Evolutionary conservation across 2,113 vertebrate genomes (phyloP).

Genomic region (Coregonus clupeaformis): DNA sequence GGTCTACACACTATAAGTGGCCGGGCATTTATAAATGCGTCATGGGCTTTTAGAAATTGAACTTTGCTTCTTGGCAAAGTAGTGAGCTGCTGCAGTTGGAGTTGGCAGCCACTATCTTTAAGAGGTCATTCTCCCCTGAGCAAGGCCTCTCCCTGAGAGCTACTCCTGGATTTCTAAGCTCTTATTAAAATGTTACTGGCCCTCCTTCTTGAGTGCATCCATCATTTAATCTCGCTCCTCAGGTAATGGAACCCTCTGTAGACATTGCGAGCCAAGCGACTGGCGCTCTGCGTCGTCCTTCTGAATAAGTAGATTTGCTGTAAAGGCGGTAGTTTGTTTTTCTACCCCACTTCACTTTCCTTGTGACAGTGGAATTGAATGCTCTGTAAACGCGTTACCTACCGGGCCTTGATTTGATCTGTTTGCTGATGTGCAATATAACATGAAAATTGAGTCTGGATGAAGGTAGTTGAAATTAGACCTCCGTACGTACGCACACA

Average conservation of each 20-base stretch:
- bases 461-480: not conserved
- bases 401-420: not conserved
- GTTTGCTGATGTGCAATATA: slow-evolving; percentile 4
- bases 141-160: slow-evolving; percentile 16
- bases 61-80: slow-evolving; percentile 29
- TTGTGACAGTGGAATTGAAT: not conserved
- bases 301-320: slow-evolving; percentile 29
- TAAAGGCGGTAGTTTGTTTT: slow-evolving; percentile 2
- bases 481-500: not conserved
- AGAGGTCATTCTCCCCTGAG: slow-evolving; percentile 21
- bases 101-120: not conserved
- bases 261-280: slow-evolving; percentile 29
- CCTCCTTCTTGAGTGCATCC: slow-evolving; percentile 19
- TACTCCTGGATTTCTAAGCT: slow-evolving; percentile 19
- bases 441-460: not conserved
- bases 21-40: slow-evolving; percentile 35
- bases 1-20: slow-evolving; percentile 33
- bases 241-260: slow-evolving; percentile 10
- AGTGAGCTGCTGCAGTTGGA: not conserved
- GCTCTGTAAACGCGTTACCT: not conserved
- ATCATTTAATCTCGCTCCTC: slow-evolving; percentile 32
- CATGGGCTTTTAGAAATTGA: slow-evolving; percentile 32
- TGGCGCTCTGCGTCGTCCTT: slow-evolving; percentile 9
- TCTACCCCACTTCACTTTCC: not conserved
- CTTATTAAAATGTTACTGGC: slow-evolving; percentile 34